Base-by-base conservation (phyloP, 2,888 invertebrate species). In the Sesamia inferens region DNA sequence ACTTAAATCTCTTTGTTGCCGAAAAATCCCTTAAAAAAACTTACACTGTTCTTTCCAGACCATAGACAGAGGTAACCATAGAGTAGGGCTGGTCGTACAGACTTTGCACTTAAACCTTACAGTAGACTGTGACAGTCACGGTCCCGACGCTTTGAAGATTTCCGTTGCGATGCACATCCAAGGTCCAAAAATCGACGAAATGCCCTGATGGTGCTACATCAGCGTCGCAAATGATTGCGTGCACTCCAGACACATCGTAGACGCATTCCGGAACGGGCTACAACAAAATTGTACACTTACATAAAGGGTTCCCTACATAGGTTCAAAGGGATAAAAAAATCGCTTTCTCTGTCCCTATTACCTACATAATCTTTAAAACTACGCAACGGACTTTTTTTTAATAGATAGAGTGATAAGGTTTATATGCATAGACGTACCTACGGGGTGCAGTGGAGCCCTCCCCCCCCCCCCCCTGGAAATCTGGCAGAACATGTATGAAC, bases 91-190 rank as follows among this genome's bases (percentile, higher is more conserved):
- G 31, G 31, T 31, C 31, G 31, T 51, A 2, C 3, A 44, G 19
- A 51, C 19, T 22, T n/a, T 39, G 22, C 2, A 11, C 2, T 10
- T 61, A 48, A 42, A 1, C 16, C 3, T 1, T 14, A 14, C 74
- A 75, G 22, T 16, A 69, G 14, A 44, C 44, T 51, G 57, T 57
- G 2, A 51, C 14, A 1, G 2, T 0, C 14, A 76, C 69, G 19
- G 19, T 8, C 6, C 19, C 76, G 2, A 4, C 0, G 13, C 4
- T 0, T 13, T 5, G 6, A 2, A 7, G 2, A 2, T 11, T 0
- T 22, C 76, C 75, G 2, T 6, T 13, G 24, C 75, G 76, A 51
- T 63, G 14, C 7, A 76, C n/a, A 0, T 0, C 0, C 44, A 75
- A 10, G 3, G 0, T 11, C 16, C n/a, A n/a, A 0, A 24, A 2